Conservation (phyloP, 2,888 invertebrate genomes). For the Phalera bucephala region DNA sequence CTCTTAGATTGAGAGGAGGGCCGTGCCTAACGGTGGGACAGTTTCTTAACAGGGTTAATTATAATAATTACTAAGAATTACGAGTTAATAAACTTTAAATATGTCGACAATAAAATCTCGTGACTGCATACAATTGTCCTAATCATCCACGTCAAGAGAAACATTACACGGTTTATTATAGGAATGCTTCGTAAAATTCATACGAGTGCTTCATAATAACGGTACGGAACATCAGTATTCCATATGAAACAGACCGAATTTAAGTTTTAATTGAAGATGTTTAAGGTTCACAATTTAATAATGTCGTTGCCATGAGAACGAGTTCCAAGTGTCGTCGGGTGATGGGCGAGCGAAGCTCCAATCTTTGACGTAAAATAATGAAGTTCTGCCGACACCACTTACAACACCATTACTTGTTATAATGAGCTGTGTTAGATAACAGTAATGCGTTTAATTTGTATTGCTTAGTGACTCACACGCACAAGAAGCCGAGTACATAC, state of each 20-base stretch:
- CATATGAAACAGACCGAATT: constrained; percentile 3
- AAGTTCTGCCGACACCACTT: constrained; percentile 60
- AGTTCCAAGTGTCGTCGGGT: constrained; percentile 41
- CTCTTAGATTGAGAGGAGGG: too few species aligned
- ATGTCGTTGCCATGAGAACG: constrained; percentile 23
- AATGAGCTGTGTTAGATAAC: constrained; percentile 67
- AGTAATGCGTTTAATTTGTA: constrained; percentile 67
- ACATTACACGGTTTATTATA: constrained; percentile 17
- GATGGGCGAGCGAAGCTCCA: constrained; percentile 51
- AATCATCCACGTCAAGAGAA: constrained; percentile 1
- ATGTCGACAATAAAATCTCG: background rate
- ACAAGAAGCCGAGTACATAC: too few species aligned
- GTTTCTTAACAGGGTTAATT: too few species aligned
- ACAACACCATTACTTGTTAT: constrained; percentile 58
- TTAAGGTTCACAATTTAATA: constrained; percentile 30
- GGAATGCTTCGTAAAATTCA: constrained; percentile 17
- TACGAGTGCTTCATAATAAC: constrained; percentile 28
- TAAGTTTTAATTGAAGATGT: background rate
- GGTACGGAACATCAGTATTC: constrained; percentile 23
- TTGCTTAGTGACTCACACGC: constrained; percentile 23
- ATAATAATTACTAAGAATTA: too few species aligned
- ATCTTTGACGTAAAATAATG: constrained; percentile 73
- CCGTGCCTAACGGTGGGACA: too few species aligned
- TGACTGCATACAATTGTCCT: background rate
- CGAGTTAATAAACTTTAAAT: too few species aligned